Percentiles rank a stretch among this genome's conserved stretches.
phyloP scores from a whole-genome alignment of 2,113 vertebrate species.

The Barnardius zonarius region DNA sequence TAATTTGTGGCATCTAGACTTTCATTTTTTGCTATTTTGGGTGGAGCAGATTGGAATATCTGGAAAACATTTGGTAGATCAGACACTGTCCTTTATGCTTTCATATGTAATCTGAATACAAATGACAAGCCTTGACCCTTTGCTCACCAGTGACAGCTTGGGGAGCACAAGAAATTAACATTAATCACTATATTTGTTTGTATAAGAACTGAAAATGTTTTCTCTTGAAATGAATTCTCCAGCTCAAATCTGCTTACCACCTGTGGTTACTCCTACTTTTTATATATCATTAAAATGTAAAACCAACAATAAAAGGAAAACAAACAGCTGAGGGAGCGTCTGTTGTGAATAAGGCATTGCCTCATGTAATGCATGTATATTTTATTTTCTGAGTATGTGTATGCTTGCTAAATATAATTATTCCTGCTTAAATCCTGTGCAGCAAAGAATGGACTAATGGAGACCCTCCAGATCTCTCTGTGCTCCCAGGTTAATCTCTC shows the following conservation, averaged over 20 bases:
- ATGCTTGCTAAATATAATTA: background rate
- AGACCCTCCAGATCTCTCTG: background rate
- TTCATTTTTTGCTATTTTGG: background rate
- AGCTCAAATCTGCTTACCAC: constrained; percentile 13
- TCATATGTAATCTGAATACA: background rate
- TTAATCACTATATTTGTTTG: background rate
- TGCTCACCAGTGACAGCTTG: constrained; percentile 2
- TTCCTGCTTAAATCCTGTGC: background rate
- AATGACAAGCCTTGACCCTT: background rate
- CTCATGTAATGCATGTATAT: background rate
- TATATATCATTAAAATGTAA: constrained; percentile 45
- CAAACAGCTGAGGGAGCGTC: constrained; percentile 22
- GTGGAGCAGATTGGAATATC: background rate
- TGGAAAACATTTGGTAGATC: background rate
- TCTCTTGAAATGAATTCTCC: constrained; percentile 4
- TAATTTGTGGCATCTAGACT: background rate
- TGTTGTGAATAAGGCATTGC: constrained; percentile 29
- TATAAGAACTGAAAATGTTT: constrained; percentile 28
- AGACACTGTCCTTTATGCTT: background rate
- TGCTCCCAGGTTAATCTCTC: constrained; percentile 48
- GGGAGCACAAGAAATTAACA: background rate
- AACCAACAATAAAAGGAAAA: constrained; percentile 56
- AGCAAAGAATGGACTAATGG: background rate
- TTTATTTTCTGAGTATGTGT: background rate
- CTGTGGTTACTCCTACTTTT: constrained; percentile 46